phyloP scores from a whole-genome alignment of 2,888 invertebrate species.

The Parnassius glacialis region DNA sequence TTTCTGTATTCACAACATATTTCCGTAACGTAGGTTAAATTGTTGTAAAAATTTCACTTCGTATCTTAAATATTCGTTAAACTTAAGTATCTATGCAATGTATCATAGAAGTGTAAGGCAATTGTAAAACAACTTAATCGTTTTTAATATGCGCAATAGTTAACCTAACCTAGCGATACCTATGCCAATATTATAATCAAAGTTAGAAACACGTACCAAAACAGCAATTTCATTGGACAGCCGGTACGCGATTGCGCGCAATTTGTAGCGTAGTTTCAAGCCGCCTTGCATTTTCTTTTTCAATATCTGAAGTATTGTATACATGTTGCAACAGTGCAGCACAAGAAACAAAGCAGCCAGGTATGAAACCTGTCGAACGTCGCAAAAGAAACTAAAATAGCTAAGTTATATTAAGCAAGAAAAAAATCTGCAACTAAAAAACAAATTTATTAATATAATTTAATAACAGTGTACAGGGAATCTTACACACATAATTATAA shows the following conservation, averaged over 20 bases:
- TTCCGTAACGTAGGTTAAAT: too few relatives aligned
- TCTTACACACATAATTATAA: constrained; percentile 28
- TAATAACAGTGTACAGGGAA: constrained; percentile 42
- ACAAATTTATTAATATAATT: constrained; percentile 59
- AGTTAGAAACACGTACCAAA: constrained; percentile 53
- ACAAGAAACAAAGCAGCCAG: constrained; percentile 91
- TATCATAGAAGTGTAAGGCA: too few relatives aligned
- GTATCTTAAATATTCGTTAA: too few relatives aligned
- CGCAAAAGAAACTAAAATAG: constrained; percentile 53
- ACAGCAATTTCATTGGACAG: constrained; percentile 69
- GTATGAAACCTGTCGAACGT: constrained; percentile 85
- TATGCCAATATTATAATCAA: not conserved
- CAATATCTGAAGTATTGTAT: constrained; percentile 92
- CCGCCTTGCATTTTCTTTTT: constrained; percentile 88
- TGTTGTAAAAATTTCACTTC: too few relatives aligned
- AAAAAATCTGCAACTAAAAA: constrained; percentile 54
- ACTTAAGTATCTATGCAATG: too few relatives aligned
- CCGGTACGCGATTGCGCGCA: constrained; percentile 76
- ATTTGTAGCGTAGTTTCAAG: constrained; percentile 81
- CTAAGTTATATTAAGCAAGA: constrained; percentile 41
- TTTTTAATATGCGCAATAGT: too few relatives aligned
- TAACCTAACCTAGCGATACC: not conserved
- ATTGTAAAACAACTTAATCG: too few relatives aligned
- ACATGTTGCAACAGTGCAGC: constrained; percentile 93
- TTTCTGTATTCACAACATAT: too few relatives aligned